Percentiles rank a stretch among this genome's conserved stretches.
Evolutionary conservation across 2,888 invertebrate genomes (phyloP).

Genomic region (Lamproptera curius): DNA sequence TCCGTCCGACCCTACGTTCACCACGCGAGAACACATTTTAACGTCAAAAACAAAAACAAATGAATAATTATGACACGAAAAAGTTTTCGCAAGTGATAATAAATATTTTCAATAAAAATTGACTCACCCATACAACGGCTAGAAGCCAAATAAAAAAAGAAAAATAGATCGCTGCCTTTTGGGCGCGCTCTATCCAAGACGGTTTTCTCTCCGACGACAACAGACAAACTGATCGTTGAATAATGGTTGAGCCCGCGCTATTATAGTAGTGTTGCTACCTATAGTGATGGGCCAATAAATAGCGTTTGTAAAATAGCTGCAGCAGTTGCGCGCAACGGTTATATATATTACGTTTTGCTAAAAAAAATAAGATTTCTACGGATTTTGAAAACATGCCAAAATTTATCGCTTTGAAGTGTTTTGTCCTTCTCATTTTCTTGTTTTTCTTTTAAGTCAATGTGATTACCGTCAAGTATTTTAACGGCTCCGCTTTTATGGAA

Average conservation of each 20-base stretch:
- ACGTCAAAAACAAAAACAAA: slow-evolving; percentile 2
- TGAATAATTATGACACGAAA: slow-evolving; percentile 12
- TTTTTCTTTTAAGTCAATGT: too few relatives aligned
- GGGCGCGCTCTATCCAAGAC: slow-evolving; percentile 61
- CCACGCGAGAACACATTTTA: slow-evolving; percentile 7
- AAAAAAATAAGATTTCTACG: too few relatives aligned
- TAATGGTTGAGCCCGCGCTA: slow-evolving; percentile 45
- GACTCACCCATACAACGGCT: slow-evolving; percentile 78
- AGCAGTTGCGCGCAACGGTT: too few relatives aligned
- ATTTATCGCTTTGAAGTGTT: too few relatives aligned
- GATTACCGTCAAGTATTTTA: too few relatives aligned
- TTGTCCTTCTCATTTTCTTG: too few relatives aligned
- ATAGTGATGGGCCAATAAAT: slow-evolving; percentile 8
- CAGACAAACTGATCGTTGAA: slow-evolving; percentile 65
- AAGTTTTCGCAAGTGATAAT: slow-evolving; percentile 8
- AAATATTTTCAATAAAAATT: slow-evolving; percentile 32
- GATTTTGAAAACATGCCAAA: too few relatives aligned
- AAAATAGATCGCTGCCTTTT: slow-evolving; percentile 60
- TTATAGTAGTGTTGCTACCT: slow-evolving; percentile 37
- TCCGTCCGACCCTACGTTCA: slow-evolving; percentile 11
- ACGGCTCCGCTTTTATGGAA: too few relatives aligned
- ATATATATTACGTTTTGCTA: too few relatives aligned
- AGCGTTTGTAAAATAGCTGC: too few relatives aligned
- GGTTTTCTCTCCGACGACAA: slow-evolving; percentile 48
- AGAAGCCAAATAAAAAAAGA: slow-evolving; percentile 79